A percentile compares a stretch with the other conserved stretches of the same genome.
phyloP scores from a whole-genome alignment of 2,113 vertebrate species.

The Oceanites oceanicus region DNA sequence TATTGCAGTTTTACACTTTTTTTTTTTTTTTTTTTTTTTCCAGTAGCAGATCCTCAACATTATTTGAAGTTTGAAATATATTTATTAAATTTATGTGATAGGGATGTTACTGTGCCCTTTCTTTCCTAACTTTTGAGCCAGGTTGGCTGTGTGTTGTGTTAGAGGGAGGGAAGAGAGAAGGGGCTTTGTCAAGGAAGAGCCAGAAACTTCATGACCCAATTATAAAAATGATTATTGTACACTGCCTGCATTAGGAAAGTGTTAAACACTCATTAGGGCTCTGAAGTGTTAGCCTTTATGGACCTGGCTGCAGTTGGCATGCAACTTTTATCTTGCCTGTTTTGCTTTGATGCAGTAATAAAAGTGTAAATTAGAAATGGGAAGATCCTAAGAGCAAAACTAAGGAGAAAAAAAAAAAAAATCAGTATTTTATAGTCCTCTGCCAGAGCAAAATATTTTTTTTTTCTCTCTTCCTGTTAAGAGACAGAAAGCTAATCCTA shows the following conservation, averaged over 20 bases:
- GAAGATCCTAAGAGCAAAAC: neutral
- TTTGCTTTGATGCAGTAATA: neutral
- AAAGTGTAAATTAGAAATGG: neutral
- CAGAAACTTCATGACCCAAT: neutral
- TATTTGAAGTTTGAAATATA: neutral
- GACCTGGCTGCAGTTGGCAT: neutral
- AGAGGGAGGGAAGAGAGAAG: neutral
- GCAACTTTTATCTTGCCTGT: neutral
- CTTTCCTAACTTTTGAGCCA: neutral
- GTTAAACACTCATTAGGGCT: conserved; percentile 60
- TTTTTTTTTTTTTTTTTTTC: neutral
- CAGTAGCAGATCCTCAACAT: neutral
- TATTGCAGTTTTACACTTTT: neutral
- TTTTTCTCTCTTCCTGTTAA: neutral
- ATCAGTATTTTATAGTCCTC: neutral
- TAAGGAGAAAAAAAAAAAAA: neutral
- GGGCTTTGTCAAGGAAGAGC: neutral
- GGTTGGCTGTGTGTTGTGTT: neutral
- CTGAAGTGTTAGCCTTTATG: conserved; percentile 61
- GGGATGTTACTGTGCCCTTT: neutral
- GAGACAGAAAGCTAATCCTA: neutral
- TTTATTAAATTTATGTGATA: neutral
- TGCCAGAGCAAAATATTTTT: neutral
- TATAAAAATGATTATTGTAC: conserved; percentile 35
- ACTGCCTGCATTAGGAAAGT: conserved; percentile 43